Evolutionary conservation across 2,888 invertebrate genomes (phyloP).

Genomic region (Lepidochrysops patricia): DNA sequence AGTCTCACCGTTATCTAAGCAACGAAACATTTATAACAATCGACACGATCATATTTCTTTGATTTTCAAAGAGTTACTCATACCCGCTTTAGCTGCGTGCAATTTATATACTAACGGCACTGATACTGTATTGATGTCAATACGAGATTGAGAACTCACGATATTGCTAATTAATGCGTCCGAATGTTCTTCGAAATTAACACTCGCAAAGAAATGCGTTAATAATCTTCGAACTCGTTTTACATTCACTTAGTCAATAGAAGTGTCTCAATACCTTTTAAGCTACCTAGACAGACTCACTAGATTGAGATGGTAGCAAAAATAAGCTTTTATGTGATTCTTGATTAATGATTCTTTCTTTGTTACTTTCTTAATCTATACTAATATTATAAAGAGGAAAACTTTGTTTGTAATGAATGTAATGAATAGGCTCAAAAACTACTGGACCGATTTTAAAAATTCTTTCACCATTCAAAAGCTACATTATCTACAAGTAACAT

Average conservation of each 20-base stretch:
- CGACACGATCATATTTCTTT: background rate
- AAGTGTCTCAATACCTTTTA: background rate
- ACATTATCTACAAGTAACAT: too few relatives aligned
- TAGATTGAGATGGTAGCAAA: background rate
- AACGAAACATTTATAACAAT: background rate
- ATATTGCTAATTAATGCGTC: background rate
- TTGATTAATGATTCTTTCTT: too few relatives aligned
- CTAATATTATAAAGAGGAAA: too few relatives aligned
- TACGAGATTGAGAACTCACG: constrained; percentile 2
- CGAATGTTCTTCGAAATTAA: background rate
- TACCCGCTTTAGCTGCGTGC: background rate
- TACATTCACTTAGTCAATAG: background rate
- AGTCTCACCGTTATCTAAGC: background rate
- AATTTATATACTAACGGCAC: constrained; percentile 17
- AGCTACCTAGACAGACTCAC: background rate
- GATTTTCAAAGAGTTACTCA: constrained; percentile 3
- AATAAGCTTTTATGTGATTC: too few relatives aligned
- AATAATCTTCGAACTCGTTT: background rate
- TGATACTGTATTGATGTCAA: constrained; percentile 19
- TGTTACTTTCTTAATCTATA: too few relatives aligned
- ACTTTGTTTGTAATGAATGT: too few relatives aligned
- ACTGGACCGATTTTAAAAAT: too few relatives aligned
- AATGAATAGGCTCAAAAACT: too few relatives aligned
- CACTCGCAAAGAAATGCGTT: background rate
- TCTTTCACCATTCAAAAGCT: too few relatives aligned